phyloP scores from a whole-genome alignment of 2,113 vertebrate species.

The Channa maculata region DNA sequence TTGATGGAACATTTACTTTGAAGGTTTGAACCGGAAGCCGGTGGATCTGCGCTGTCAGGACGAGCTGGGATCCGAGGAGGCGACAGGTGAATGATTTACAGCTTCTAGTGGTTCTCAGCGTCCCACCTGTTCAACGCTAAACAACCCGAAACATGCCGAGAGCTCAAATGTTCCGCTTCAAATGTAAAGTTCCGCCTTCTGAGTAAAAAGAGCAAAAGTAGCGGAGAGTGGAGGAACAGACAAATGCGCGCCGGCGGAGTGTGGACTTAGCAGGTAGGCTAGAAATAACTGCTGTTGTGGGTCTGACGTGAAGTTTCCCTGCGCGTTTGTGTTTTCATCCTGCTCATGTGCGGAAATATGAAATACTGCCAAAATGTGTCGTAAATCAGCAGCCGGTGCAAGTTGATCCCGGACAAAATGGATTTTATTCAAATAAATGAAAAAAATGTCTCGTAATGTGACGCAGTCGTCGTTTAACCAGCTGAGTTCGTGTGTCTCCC shows the following conservation, averaged over 20 bases:
- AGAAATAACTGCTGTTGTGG: slow-evolving; percentile 62
- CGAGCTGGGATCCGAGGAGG: slow-evolving; percentile 38
- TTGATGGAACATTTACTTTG: slow-evolving; percentile 44
- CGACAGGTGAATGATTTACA: slow-evolving; percentile 70
- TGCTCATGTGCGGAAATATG: too few species aligned
- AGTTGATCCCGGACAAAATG: too few species aligned
- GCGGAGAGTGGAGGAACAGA: slow-evolving; percentile 19
- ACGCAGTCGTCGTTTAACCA: slow-evolving; percentile 11
- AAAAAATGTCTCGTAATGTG: not conserved
- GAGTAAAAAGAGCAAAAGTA: not conserved
- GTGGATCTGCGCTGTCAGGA: slow-evolving; percentile 30
- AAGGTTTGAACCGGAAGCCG: slow-evolving; percentile 37
- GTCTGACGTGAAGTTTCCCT: not conserved
- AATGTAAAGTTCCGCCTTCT: not conserved
- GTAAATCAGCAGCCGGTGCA: too few species aligned
- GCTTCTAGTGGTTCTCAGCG: not conserved
- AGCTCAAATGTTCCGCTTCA: not conserved
- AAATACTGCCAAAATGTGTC: too few species aligned
- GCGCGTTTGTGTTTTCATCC: not conserved
- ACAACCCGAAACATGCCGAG: not conserved
- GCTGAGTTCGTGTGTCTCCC: not conserved
- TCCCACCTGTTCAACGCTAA: slow-evolving; percentile 11
- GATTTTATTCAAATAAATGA: not conserved
- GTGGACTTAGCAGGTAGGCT: slow-evolving; percentile 72
- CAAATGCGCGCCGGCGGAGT: slow-evolving; percentile 23